Conservation (phyloP, 2,113 vertebrate genomes). For the Pavo muticus region DNA sequence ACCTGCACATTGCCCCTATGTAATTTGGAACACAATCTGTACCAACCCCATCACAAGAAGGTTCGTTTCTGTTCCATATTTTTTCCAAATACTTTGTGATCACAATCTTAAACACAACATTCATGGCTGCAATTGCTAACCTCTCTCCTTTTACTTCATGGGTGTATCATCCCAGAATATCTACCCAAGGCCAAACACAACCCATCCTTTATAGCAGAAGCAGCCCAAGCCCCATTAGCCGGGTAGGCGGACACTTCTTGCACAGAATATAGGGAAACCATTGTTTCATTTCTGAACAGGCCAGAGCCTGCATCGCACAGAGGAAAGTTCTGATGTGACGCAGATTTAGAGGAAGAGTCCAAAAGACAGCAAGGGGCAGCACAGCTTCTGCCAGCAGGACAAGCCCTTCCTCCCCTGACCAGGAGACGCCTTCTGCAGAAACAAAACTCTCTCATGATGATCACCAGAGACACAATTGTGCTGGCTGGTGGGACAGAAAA, state of each 20-base stretch:
- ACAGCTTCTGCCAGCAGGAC: not conserved
- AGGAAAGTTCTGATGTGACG: constrained; percentile 21
- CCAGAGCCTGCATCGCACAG: not conserved
- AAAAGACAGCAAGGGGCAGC: not conserved
- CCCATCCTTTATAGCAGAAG: constrained; percentile 23
- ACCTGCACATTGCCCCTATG: not conserved
- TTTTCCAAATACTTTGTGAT: not conserved
- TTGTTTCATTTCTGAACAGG: constrained; percentile 1
- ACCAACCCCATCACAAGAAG: not conserved
- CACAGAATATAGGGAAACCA: constrained; percentile 27
- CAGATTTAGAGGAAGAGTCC: not conserved
- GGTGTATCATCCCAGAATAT: not conserved
- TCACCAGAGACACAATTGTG: not conserved
- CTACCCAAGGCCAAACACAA: constrained; percentile 3
- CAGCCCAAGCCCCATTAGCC: not conserved
- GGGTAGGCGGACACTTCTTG: not conserved
- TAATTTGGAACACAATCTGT: not conserved
- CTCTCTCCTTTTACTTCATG: not conserved
- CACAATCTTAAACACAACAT: constrained; percentile 1
- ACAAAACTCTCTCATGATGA: not conserved
- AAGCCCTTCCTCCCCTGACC: not conserved
- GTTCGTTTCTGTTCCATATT: not conserved
- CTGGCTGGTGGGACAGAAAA: not conserved
- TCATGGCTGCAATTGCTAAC: not conserved
- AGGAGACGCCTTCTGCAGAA: not conserved